Evolutionary conservation across 2,113 vertebrate genomes (phyloP).

Genomic region (Cheilinus undulatus): DNA sequence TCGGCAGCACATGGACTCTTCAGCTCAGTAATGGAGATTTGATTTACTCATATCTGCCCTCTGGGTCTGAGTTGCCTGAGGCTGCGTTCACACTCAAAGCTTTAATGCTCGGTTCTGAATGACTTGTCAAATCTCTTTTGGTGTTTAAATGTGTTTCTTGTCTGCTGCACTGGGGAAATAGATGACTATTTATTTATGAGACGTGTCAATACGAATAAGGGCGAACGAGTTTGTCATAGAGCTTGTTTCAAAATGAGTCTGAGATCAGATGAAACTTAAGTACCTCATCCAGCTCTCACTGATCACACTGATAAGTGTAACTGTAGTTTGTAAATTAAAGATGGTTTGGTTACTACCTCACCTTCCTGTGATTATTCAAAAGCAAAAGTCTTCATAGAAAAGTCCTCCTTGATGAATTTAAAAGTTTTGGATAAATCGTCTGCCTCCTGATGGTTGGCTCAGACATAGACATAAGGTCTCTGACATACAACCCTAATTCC

Average conservation of each 20-base stretch:
- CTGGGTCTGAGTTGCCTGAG: constrained; percentile 44
- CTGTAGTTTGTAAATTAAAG: too few species aligned
- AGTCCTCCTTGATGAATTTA: too few species aligned
- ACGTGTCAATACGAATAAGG: background rate
- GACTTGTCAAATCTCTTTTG: constrained; percentile 10
- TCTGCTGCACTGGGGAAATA: background rate
- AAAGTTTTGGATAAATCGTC: too few species aligned
- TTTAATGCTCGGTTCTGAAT: constrained; percentile 28
- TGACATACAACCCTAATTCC: too few species aligned
- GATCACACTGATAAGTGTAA: background rate
- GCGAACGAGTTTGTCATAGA: background rate
- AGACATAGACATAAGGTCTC: too few species aligned
- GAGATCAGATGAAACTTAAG: too few species aligned
- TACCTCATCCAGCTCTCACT: background rate
- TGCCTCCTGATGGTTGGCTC: too few species aligned
- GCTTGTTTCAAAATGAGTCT: background rate
- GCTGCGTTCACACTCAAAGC: constrained; percentile 37
- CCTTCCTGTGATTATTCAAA: too few species aligned
- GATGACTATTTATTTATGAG: background rate
- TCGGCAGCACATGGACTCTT: constrained; percentile 47
- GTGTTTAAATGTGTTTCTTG: background rate
- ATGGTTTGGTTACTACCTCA: too few species aligned
- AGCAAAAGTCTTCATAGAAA: too few species aligned
- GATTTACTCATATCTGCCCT: constrained; percentile 60
- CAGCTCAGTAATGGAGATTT: constrained; percentile 52